Evolutionary conservation across 1,140 invertebrate genomes (phyloP), one percentile per base, ranked within the genome.

Genomic region (Paralvinella palmiformis): DNA sequence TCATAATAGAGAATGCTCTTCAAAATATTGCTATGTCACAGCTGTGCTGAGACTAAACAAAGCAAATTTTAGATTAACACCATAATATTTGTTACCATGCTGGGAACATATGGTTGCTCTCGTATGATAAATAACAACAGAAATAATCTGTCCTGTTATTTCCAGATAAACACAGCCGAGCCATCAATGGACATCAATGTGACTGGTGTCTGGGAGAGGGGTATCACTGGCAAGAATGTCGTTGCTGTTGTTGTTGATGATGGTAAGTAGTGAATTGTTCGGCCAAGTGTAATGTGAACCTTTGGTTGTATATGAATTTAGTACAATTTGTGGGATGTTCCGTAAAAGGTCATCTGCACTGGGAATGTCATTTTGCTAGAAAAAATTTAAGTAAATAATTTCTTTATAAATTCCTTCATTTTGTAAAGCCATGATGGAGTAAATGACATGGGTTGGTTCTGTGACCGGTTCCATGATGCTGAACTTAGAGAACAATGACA

Each of bases 241-340:
- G 79, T 76, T 17, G 75, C 80, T 1, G 73, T 72, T 67, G 73
- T 81, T 7, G 71, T 81, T n/a, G 79, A 81, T 73, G 81, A 82
- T 75, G 81, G 76, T 73, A 63, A 61, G 69, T 64, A 52, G 3
- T 27, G 48, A 0, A 6, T 52, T n/a, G 27, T 48, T 7, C 45
- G 20, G 24, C 7, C 2, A 7, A 20, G 10, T 52, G 48, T 22
- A 27, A 3, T 27, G 31, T 3, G 0, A 22, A 27, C 4, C 31
- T 29, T 29, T 52, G 10, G 31, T 29, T 10, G 6, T 52, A 27
- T 3, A 20, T 52, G 10, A 10, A 3, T 13, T 52, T 52, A 22
- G 2, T 52, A 29, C 31, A 7, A 13, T 52, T 1, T 52, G 24
- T 10, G 0, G 24, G 48, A 27, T 52, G 24, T 17, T 52, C n/a